These are phyloP conservation scores for Raillietiella orientalis DNA, from an alignment of 2,888 invertebrate species.

Conservation along the genomic window DNA sequence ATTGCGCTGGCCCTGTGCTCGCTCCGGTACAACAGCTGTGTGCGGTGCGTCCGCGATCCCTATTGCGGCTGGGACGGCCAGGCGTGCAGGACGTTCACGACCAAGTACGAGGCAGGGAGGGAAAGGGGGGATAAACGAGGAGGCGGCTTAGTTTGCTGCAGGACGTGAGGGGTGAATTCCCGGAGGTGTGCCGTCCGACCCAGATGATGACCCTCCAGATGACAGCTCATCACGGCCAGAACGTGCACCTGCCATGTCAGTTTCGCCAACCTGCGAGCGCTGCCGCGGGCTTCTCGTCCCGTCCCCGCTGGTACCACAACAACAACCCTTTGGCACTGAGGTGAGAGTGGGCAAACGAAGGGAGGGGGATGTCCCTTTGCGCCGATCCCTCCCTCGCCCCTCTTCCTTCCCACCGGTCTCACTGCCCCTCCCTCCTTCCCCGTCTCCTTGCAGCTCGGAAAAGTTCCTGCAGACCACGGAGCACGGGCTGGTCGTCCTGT, in stretches of 20 bases:
- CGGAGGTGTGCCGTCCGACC: too few species aligned
- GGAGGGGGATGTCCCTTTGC: constrained; percentile 7
- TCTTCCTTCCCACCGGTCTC: too few species aligned
- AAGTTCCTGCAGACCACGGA: constrained; percentile 37
- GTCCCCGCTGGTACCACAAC: constrained; percentile 1
- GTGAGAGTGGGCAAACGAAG: constrained; percentile 5
- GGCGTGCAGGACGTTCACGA: too few species aligned
- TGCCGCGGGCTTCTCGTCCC: too few species aligned
- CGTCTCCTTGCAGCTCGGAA: constrained; percentile 8
- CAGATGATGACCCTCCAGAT: constrained; percentile 61
- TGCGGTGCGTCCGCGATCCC: constrained; percentile 73
- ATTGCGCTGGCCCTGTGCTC: constrained; percentile 67
- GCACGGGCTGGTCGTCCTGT: constrained; percentile 59
- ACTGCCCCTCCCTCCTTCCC: too few species aligned
- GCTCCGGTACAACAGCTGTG: constrained; percentile 40
- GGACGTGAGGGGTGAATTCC: too few species aligned
- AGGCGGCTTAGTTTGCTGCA: constrained; percentile 33
- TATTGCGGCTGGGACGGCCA: constrained; percentile 92
- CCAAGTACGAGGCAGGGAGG: too few species aligned
- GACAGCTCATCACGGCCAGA: constrained; percentile 78
- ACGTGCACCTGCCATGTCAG: constrained; percentile 53
- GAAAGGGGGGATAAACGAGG: too few species aligned
- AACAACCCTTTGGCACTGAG: constrained; percentile 6
- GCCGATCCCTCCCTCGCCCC: too few species aligned
- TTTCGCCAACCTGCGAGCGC: too few species aligned